Conservation (phyloP, 2,797 vertebrate genomes). For the Hydrolagus colliei region DNA sequence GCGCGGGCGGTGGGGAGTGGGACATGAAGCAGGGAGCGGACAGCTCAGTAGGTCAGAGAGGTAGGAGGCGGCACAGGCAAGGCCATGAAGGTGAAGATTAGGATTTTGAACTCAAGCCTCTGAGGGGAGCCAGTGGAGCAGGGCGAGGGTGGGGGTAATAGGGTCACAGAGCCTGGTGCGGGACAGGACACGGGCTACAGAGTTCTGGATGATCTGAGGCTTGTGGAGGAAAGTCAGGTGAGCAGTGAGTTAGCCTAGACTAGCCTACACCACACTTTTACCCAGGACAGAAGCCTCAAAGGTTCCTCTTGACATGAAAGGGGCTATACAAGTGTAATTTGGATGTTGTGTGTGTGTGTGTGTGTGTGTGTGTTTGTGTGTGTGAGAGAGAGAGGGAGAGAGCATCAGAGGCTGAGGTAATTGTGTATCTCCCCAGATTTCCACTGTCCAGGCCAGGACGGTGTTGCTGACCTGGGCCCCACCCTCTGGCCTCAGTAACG, state of each 20-base stretch:
- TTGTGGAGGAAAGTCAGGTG: too few relatives aligned
- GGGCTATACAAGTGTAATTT: background rate
- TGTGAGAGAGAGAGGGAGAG: background rate
- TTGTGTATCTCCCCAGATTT: conserved; percentile 57
- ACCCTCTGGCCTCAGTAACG: conserved; percentile 71
- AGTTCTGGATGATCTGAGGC: too few relatives aligned
- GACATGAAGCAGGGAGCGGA: background rate
- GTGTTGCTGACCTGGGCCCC: conserved; percentile 80
- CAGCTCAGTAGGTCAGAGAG: background rate
- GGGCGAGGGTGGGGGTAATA: too few relatives aligned
- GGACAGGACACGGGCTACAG: too few relatives aligned
- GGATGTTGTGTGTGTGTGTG: background rate
- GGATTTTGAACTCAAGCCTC: too few relatives aligned
- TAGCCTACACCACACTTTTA: too few relatives aligned
- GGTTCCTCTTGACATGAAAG: too few relatives aligned
- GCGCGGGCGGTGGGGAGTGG: background rate
- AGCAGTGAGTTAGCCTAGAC: too few relatives aligned
- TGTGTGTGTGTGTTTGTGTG: too few relatives aligned
- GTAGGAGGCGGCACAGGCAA: background rate
- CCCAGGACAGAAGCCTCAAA: too few relatives aligned
- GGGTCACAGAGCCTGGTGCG: too few relatives aligned
- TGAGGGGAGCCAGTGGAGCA: background rate
- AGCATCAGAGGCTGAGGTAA: background rate
- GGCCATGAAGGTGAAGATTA: too few relatives aligned
- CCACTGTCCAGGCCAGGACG: conserved; percentile 79